These are phyloP conservation scores for Rhinopithecus roxellana DNA, from an alignment of 2,113 vertebrate genomes.

Conservation along the genomic window DNA sequence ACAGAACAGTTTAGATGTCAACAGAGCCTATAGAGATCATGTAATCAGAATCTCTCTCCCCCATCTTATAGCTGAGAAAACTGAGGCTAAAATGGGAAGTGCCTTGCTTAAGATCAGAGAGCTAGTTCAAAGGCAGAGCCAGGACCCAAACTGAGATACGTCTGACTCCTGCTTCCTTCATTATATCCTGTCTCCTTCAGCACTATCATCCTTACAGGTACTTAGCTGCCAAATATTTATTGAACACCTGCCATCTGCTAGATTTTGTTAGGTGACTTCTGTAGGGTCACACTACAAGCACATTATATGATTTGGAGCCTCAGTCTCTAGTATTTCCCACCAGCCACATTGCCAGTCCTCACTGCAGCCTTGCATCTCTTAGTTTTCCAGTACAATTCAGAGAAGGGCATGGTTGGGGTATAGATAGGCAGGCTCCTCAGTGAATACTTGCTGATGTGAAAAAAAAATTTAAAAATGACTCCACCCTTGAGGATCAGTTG, in stretches of 20 bases:
- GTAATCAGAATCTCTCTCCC: background rate
- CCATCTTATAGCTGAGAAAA: background rate
- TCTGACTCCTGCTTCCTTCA: background rate
- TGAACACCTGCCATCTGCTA: background rate
- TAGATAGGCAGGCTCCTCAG: background rate
- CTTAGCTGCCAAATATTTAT: background rate
- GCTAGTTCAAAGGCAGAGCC: conserved; percentile 5
- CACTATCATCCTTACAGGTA: background rate
- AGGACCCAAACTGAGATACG: background rate
- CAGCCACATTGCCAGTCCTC: background rate
- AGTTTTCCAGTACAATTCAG: background rate
- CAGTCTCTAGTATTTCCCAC: background rate
- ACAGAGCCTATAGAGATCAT: background rate
- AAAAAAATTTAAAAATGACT: background rate
- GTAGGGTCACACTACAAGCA: background rate
- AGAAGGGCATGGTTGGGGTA: background rate
- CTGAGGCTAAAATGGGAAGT: background rate
- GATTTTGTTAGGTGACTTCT: background rate
- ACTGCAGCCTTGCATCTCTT: background rate
- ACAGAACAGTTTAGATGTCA: background rate
- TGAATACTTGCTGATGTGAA: background rate
- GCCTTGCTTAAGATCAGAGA: background rate
- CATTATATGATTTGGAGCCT: background rate
- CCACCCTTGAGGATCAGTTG: background rate
- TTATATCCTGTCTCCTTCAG: background rate